Evolutionary conservation across 2,113 vertebrate species (phyloP).

Genomic region (Nibea coibor): DNA sequence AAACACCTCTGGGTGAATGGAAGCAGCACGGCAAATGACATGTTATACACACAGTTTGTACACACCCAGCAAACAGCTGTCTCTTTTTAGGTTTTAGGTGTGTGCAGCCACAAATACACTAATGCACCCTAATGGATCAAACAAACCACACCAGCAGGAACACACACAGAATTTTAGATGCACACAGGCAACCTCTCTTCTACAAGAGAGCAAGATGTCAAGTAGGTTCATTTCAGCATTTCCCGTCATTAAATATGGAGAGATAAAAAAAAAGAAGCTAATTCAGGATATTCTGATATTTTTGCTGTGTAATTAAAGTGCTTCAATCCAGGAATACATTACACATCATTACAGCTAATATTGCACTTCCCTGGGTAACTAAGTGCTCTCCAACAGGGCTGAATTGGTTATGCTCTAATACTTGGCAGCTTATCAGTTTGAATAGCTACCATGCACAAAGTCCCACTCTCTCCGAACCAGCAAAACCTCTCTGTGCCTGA

Average conservation of each 20-base stretch:
- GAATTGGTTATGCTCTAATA: constrained; percentile 22
- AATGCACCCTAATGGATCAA: neutral
- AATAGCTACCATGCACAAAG: neutral
- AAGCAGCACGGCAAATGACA: constrained; percentile 2
- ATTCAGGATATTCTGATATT: neutral
- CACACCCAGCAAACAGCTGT: neutral
- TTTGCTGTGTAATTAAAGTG: constrained; percentile 16
- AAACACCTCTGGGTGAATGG: constrained; percentile 53
- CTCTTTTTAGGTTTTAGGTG: constrained; percentile 2
- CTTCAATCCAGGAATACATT: constrained; percentile 12
- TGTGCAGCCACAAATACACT: neutral
- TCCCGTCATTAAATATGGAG: neutral
- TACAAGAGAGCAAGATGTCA: neutral
- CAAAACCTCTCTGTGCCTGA: neutral
- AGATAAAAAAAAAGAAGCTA: neutral
- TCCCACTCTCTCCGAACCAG: neutral
- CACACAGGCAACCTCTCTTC: neutral
- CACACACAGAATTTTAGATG: neutral
- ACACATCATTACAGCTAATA: constrained; percentile 4
- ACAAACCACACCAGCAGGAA: neutral
- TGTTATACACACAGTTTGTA: neutral
- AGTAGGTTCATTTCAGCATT: constrained; percentile 14
- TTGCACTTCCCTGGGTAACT: constrained; percentile 15
- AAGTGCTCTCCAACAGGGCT: constrained; percentile 10
- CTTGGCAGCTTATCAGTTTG: neutral